These are phyloP conservation scores for Protomyctophum bolini DNA, from an alignment of 2,113 vertebrate species.

Conservation along the genomic window DNA sequence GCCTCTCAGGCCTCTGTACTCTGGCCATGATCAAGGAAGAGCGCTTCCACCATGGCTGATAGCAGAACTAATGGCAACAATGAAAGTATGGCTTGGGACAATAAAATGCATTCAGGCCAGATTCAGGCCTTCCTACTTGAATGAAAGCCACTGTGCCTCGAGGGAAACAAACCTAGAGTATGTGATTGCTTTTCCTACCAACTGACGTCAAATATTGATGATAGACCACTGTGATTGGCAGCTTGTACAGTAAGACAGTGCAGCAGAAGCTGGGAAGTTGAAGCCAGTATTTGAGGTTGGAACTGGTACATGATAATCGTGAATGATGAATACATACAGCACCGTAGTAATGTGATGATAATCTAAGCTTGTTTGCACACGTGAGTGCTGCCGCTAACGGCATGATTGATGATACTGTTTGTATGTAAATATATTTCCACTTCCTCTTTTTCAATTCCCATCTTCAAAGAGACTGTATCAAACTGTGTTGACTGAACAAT, in stretches of 20 bases:
- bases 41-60: slow-evolving; percentile 31
- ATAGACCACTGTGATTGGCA: slow-evolving; percentile 13
- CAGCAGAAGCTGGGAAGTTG: not conserved
- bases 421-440: no score
- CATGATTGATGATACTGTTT: no score
- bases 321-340: no score
- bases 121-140: not conserved
- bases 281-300: no score
- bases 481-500: no score
- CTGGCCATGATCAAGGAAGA: slow-evolving; percentile 45
- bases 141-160: not conserved
- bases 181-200: slow-evolving; percentile 17
- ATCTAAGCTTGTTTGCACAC: no score
- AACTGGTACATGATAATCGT: no score
- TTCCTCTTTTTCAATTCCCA: no score
- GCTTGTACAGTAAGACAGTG: not conserved
- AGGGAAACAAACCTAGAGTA: slow-evolving; percentile 14
- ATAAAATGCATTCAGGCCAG: slow-evolving; percentile 25
- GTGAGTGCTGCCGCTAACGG: no score
- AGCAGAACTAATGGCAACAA: slow-evolving; percentile 9
- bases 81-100: slow-evolving; percentile 4
- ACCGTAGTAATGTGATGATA: no score
- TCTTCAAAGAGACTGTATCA: no score
- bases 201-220: slow-evolving; percentile 10
- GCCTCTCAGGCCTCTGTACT: slow-evolving; percentile 23